Evolutionary conservation across 2,888 invertebrate species (phyloP), one percentile per base, ranked within the genome.

Genomic region (Xestobium rufovillosum): DNA sequence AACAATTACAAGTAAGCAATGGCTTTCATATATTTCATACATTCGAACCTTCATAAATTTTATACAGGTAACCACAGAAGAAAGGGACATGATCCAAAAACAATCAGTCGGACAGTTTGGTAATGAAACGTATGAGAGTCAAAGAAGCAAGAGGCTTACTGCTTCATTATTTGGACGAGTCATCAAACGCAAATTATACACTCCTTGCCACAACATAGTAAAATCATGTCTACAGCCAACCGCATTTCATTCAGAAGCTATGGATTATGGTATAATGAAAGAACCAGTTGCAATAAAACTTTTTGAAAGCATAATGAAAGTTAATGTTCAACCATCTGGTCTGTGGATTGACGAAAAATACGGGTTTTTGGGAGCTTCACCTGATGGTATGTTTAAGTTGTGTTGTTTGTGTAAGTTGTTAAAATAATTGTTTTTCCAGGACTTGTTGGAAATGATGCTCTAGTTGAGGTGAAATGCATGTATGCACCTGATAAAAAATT

Each of bases 141-240:
- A 41, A 15, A 28, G 41, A 13, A 34, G 26, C 14, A 9, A 25
- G 4, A 17, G 45, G 25, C 32, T 43, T 19, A 45, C 45, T 17
- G 45, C 45, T 4, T 43, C 43, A 23, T 12, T 43, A 34, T 45
- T 43, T 38, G 43, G 45, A 8, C 16, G 25, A 14, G 32, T 45
- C 9, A 34, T 39, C 1, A 41, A 41, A 16, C 14, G 43, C 19
- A 37, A 35, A 28, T 29, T 34, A 8, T 34, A 43, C 12, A 43
- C 43, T 4, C 30, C 38, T n/a, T 44, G 36, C 25, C 44, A 44
- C 26, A 39, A 38, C 31, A 23, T 44, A 25, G 44, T 44, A n/a
- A 44, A 42, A 25, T 15, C 29, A 13, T 41, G 41, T 32, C 26
- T 43, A 11, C 14, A 38, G 16, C 3, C 14, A 2, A 29, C 9